Base-by-base conservation (phyloP, 2,888 invertebrate species). In the Hermaeophaga mercurialis region DNA sequence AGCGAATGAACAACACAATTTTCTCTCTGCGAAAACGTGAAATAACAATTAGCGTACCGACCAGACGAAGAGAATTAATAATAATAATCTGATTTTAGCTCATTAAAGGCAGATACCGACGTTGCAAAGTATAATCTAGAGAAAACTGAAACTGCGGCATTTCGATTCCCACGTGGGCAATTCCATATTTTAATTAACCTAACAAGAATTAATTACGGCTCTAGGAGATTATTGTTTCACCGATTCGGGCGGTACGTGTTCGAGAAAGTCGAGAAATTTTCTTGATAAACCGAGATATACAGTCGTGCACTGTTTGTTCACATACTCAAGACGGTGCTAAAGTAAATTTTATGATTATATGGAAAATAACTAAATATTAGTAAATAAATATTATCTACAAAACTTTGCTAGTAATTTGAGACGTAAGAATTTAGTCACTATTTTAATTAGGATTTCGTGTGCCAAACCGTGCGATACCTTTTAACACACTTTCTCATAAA, bases 171-270 rank as follows among this genome's bases (percentile, higher is more conserved):
- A 69, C 69, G 73, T 73, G 75, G 66, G 72, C 70, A 67, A 72
- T 75, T 74, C 71, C 47, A 72, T 72, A 70, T 75, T 75, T 75
- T 75, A 75, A 75, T 75, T 75, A 75, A 71, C 70, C 71, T 28
- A 49, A 45, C 52, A 33, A 65, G 69, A 72, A 73, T 73, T 74
- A 73, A 73, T 74, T 73, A 71, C 70, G 65, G 67, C 64, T 65
- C 68, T 34, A 65, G 62, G 65, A 68, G 70, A 70, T 73, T 73
- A 71, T 71, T 69, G 67, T 64, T 67, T 66, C 65, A 66, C 68
- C 62, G 61, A 62, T 69, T 66, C 47, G 55, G 64, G 59, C 60
- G 24, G 26, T 19, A 59, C 65, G 66, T 65, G 64, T 61, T 57
- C 56, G 58, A 55, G 36, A 47, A 19, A 24, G 33, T 36, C 22